These are phyloP conservation scores for Lissonota sp. DNA, from an alignment of 2,888 invertebrate species.

Conservation along the genomic window DNA sequence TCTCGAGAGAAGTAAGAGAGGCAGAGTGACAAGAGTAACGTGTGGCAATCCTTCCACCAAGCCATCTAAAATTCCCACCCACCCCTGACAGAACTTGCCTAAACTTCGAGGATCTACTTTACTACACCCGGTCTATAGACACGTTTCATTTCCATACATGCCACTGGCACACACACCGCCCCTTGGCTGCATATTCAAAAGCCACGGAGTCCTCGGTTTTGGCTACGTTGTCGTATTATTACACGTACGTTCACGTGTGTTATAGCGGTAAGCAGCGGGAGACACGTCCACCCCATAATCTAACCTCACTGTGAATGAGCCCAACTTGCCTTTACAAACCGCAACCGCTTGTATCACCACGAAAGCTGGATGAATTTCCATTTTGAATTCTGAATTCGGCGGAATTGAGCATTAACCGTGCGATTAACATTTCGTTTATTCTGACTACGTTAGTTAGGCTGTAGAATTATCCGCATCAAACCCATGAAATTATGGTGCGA, in stretches of 20 bases:
- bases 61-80: background rate
- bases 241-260: slow-evolving; percentile 32
- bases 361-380: slow-evolving; percentile 33
- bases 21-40: slow-evolving; percentile 43
- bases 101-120: slow-evolving; percentile 55
- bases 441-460: too few species aligned
- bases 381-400: background rate
- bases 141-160: slow-evolving; percentile 64
- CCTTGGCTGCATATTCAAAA: slow-evolving; percentile 49
- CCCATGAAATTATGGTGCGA: too few species aligned
- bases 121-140: background rate
- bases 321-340: slow-evolving; percentile 41
- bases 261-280: slow-evolving; percentile 6
- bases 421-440: too few species aligned
- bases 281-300: slow-evolving; percentile 13
- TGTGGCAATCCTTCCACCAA: slow-evolving; percentile 29
- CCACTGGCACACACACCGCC: slow-evolving; percentile 59
- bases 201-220: slow-evolving; percentile 50
- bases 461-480: too few species aligned
- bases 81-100: slow-evolving; percentile 27
- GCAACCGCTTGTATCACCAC: slow-evolving; percentile 38
- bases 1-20: slow-evolving; percentile 37
- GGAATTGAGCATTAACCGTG: too few species aligned
- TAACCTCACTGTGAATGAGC: slow-evolving; percentile 42
- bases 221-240: slow-evolving; percentile 57